phyloP scores from a whole-genome alignment of 2,113 vertebrate genomes.

The Meleagris gallopavo region DNA sequence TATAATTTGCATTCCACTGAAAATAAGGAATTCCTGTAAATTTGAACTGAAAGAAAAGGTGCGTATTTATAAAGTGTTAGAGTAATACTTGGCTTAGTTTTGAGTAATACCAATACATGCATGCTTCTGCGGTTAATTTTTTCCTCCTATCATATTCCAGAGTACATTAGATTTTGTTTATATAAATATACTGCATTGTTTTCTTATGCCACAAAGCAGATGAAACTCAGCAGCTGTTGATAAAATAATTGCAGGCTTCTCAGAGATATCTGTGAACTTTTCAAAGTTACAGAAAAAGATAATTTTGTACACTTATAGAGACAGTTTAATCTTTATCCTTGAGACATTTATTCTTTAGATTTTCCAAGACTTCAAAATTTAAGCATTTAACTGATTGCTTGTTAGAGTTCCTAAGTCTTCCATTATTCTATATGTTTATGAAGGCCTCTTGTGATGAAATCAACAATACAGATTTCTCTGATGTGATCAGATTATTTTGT shows the following conservation, averaged over 20 bases:
- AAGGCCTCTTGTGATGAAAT: not conserved
- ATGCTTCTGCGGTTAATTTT: not conserved
- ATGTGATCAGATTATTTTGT: not conserved
- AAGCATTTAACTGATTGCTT: not conserved
- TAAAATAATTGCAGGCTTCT: not conserved
- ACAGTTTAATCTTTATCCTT: not conserved
- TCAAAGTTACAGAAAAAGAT: not conserved
- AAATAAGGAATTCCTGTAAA: not conserved
- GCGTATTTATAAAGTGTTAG: not conserved
- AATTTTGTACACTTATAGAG: not conserved
- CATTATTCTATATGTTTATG: not conserved
- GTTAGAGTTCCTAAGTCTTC: not conserved
- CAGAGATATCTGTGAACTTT: not conserved
- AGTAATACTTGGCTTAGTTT: slow-evolving; percentile 16
- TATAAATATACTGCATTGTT: not conserved
- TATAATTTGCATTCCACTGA: not conserved
- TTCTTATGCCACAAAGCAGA: not conserved
- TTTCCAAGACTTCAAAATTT: not conserved
- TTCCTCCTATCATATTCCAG: not conserved
- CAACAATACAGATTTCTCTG: not conserved
- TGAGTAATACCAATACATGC: not conserved
- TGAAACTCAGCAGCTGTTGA: not conserved
- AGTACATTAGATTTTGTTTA: not conserved
- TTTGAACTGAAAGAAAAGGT: not conserved
- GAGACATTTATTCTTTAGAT: not conserved